phyloP scores from a whole-genome alignment of 2,113 vertebrate genomes.

The Panthera uncia region DNA sequence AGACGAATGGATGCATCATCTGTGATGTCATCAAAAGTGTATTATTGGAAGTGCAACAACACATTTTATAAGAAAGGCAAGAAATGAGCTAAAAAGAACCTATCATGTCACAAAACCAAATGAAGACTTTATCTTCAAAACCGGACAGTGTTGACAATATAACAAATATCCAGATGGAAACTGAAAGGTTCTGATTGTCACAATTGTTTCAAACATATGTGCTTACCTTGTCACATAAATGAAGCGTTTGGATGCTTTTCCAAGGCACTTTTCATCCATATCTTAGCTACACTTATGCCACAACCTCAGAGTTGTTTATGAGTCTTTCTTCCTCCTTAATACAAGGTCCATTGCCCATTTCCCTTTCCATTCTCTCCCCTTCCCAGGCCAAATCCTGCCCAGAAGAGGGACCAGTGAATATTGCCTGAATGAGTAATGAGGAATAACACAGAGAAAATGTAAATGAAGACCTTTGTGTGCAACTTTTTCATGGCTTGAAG shows the following conservation, averaged over 20 bases:
- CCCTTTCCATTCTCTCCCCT: neutral
- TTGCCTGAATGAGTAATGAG: neutral
- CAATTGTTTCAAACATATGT: slow-evolving; percentile 23
- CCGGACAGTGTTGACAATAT: neutral
- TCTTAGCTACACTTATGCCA: neutral
- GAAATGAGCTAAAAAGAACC: neutral
- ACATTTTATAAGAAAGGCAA: neutral
- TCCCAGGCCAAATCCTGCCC: neutral
- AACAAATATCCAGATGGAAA: slow-evolving; percentile 53
- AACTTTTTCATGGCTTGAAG: neutral
- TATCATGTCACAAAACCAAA: neutral
- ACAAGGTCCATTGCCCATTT: neutral
- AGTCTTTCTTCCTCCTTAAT: neutral
- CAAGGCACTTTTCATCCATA: slow-evolving; percentile 13
- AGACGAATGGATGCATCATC: neutral
- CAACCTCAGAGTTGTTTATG: neutral
- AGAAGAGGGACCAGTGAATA: neutral
- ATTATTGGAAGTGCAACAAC: neutral
- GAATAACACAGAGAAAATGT: neutral
- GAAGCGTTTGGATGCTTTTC: slow-evolving; percentile 6
- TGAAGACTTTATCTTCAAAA: slow-evolving; percentile 47
- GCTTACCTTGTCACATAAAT: slow-evolving; percentile 9
- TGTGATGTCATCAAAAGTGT: slow-evolving; percentile 45
- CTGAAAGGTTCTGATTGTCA: slow-evolving; percentile 43
- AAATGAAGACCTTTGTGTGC: neutral